Evolutionary conservation across 2,113 vertebrate species (phyloP), one percentile per base, ranked within the genome.

Genomic region (Meles meles): DNA sequence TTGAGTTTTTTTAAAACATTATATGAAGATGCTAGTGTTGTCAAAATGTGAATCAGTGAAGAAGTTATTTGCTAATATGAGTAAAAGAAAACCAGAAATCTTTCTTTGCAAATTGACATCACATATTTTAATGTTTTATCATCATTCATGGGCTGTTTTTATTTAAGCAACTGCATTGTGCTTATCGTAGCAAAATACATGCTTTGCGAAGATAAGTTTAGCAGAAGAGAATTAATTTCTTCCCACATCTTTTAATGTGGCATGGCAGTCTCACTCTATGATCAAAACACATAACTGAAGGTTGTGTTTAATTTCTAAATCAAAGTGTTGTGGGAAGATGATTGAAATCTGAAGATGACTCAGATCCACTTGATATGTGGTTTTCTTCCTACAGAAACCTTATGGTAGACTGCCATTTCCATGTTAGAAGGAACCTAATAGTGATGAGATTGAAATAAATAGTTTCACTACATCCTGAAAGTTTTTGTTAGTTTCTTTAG

Each of bases 291-390:
- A 2, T 95, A 98, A 98, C 97, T 98, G 97, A 98, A 98, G 96
- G 97, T 98, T 98, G 96, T 98, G 97, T 98, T 98, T 98, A 98
- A 98, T 98, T 99, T 98, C 97, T 96, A 98, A 98, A 98, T 98
- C 95, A 95, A 96, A 98, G 96, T 96, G 81, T 97, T 98, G 96
- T 98, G 97, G 98, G 97, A 98, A 98, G 98, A 98, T 98, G 98
- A 98, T 98, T 98, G 95, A 98, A 98, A 98, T 97, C 92, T 98
- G 97, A 93, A 89, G 88, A 98, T 98, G 95, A 98, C 95, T 98
- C 98, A 97, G 92, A 98, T 98, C 97, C 87, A 84, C 96, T 98
- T 98, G 94, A 96, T 98, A 90, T 74, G 85, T 97, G 98, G 96
- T 96, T 98, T 98, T 98, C 97, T 98, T 98, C 98, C 98, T 98